Base-by-base conservation (phyloP, 2,113 vertebrate genomes). In the Thymallus thymallus region DNA sequence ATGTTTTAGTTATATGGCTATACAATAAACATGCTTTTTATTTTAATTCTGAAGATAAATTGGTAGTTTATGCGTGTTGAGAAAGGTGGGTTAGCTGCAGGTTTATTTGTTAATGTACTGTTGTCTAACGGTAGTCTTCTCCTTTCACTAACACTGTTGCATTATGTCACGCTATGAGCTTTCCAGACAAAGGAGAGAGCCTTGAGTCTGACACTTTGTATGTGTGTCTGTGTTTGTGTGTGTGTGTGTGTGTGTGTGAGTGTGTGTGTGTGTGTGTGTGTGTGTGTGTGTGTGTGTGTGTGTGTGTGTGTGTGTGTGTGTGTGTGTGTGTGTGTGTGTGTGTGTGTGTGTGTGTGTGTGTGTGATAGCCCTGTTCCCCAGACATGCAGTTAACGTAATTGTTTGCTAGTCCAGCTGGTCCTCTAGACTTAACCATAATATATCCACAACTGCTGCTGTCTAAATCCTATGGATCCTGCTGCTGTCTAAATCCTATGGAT, bases 81-180 rank as follows among this genome's bases (percentile, higher is more conserved):
- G 3, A 29, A 30, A 26, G 24, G 24, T n/a, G n/a, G n/a, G n/a
- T n/a, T n/a, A n/a, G n/a, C 9, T 63, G 20, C 73, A 76, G 69
- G 62, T 80, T 85, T 78, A 79, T 75, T 56, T 56, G 56, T 30
- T 71, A 72, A 71, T 86, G 80, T 77, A 81, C 72, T 80, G 74
- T 46, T 6, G 29, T 78, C 78, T 79, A 71, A 74, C 73, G 66
- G 58, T 67, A n/a, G n/a, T n/a, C n/a, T n/a, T n/a, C n/a, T n/a
- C n/a, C n/a, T n/a, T n/a, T n/a, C n/a, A n/a, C n/a, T n/a, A n/a
- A 80, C 68, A 29, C n/a, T 79, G 73, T 41, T 46, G 74, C 74
- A 81, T 79, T 79, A 72, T 81, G 79, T 67, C 58, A 26, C 60
- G 20, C 81, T 55, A 74, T 83, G 74, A 79, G 74, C 76, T 73